These are phyloP conservation scores for Acrobasis suavella DNA, from an alignment of 2,888 invertebrate species.

Conservation along the genomic window DNA sequence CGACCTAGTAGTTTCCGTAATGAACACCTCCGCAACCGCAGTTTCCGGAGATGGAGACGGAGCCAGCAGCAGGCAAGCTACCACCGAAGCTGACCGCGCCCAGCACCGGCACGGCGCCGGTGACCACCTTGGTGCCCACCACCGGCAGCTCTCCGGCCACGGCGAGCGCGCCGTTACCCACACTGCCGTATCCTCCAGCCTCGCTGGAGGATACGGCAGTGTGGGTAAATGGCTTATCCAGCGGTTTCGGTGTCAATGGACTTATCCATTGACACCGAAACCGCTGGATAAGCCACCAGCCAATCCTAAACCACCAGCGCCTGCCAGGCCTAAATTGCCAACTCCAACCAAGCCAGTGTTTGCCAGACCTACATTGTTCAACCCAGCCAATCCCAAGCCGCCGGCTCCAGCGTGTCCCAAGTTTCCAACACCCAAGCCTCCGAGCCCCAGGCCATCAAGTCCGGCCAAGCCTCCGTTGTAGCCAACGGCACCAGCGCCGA, in stretches of 20 bases:
- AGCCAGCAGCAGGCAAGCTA: slow-evolving; percentile 42
- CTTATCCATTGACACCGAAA: not conserved
- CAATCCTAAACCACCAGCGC: not conserved
- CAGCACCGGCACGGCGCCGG: slow-evolving; percentile 45
- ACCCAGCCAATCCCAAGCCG: slow-evolving; percentile 11
- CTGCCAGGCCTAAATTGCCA: no score
- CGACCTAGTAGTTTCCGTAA: no score
- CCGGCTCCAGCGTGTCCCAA: slow-evolving; percentile 2
- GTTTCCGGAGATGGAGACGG: slow-evolving; percentile 38
- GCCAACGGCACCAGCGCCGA: slow-evolving; percentile 39
- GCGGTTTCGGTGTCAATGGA: no score
- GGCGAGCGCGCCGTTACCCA: slow-evolving; percentile 24
- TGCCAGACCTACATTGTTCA: slow-evolving; percentile 1
- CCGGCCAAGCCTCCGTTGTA: slow-evolving; percentile 36
- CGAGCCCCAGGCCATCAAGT: not conserved
- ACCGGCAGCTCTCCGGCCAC: slow-evolving; percentile 38
- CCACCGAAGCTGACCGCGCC: slow-evolving; percentile 46
- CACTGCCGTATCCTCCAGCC: slow-evolving; percentile 12
- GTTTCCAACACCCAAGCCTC: slow-evolving; percentile 13
- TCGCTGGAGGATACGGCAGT: no score
- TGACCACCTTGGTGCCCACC: slow-evolving; percentile 40
- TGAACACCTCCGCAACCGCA: slow-evolving; percentile 21
- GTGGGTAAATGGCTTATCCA: no score
- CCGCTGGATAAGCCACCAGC: not conserved
- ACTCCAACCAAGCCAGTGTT: not conserved